phyloP scores from a whole-genome alignment of 2,888 invertebrate genomes.

The Euplagia quadripunctaria region DNA sequence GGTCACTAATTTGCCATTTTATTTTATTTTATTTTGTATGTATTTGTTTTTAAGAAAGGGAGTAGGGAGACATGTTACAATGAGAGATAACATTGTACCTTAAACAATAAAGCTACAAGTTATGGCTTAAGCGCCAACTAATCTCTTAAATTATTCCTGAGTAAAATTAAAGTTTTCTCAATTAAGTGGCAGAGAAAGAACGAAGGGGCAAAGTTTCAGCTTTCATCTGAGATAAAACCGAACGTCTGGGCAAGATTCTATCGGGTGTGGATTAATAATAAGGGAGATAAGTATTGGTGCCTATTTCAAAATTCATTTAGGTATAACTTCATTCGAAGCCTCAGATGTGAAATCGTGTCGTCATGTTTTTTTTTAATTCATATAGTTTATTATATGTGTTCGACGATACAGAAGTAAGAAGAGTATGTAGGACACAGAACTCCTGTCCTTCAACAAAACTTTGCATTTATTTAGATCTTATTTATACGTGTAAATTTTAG shows the following conservation, averaged over 20 bases:
- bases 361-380: too few relatives aligned
- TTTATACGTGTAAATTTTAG: too few relatives aligned
- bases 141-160: conserved; percentile 66
- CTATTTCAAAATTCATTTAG: conserved; percentile 33
- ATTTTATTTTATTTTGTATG: not conserved
- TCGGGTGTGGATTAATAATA: conserved; percentile 77
- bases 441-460: too few relatives aligned
- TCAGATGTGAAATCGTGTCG: not conserved
- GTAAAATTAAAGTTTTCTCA: conserved; percentile 77
- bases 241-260: conserved; percentile 72
- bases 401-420: not conserved
- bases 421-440: too few relatives aligned
- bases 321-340: conserved; percentile 16
- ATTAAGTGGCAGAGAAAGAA: conserved; percentile 76
- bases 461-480: too few relatives aligned
- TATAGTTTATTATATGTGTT: not conserved
- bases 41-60: not conserved
- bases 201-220: conserved; percentile 75
- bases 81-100: conserved; percentile 9
- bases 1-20: too few relatives aligned
- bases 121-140: conserved; percentile 53
- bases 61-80: not conserved
- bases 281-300: conserved; percentile 57
- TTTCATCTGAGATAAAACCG: conserved; percentile 78
- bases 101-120: conserved; percentile 34